These are phyloP conservation scores for Herpetotheres cachinnans DNA, from an alignment of 2,113 vertebrate species.

Conservation along the genomic window DNA sequence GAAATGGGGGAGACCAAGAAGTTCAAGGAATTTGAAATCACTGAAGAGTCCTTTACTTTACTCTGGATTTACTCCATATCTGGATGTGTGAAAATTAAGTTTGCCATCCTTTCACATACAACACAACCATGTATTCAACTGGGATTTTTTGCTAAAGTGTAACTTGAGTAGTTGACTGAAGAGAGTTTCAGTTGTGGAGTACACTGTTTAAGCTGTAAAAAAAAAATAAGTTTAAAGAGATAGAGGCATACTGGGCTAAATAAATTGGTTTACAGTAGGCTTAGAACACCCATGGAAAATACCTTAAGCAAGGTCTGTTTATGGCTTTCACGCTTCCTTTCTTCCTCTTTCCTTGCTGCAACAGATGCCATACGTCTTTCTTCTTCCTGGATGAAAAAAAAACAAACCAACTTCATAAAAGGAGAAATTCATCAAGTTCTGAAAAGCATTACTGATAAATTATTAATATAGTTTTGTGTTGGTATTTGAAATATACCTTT, in stretches of 20 bases:
- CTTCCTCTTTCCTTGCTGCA: conserved; percentile 93
- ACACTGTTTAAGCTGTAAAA: neutral
- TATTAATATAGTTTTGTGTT: neutral
- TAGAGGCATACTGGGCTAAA: neutral
- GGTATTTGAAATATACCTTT: neutral
- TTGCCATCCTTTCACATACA: neutral
- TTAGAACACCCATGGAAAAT: neutral
- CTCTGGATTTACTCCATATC: neutral
- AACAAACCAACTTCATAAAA: neutral
- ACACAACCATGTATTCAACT: neutral
- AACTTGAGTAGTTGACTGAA: neutral
- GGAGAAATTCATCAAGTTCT: neutral
- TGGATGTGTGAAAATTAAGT: neutral
- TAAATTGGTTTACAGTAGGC: neutral
- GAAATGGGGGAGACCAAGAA: neutral
- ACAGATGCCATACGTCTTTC: conserved; percentile 93
- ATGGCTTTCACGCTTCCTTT: conserved; percentile 93
- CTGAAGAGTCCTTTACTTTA: neutral
- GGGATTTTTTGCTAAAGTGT: neutral
- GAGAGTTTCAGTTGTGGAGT: neutral
- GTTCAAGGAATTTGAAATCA: neutral
- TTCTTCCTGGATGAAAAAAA: conserved; percentile 85
- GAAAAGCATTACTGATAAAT: neutral
- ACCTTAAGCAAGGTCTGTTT: conserved; percentile 94
- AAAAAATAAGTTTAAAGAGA: neutral